phyloP scores from a whole-genome alignment of 1,140 invertebrate species.

The Philotrypesis tridentata region DNA sequence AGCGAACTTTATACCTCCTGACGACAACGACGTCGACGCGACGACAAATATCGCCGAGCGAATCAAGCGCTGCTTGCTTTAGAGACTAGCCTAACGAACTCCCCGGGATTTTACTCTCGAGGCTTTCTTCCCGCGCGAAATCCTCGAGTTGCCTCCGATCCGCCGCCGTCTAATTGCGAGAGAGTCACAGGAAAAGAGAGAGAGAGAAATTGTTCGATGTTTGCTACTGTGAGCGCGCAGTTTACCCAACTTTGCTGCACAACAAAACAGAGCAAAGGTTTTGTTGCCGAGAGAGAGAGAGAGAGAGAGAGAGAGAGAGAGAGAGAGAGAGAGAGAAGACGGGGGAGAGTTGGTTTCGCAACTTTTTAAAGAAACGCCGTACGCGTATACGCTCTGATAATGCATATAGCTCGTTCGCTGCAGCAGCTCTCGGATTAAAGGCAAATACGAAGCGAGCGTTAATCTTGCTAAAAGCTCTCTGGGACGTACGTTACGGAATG shows the following conservation, averaged over 20 bases:
- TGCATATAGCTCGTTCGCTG: too few relatives aligned
- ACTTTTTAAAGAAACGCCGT: neutral
- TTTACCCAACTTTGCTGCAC: constrained; percentile 5
- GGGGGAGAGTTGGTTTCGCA: too few relatives aligned
- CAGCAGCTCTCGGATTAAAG: neutral
- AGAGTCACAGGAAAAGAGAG: neutral
- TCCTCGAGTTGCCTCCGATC: neutral
- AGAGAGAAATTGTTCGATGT: constrained; percentile 41
- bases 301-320: too few relatives aligned
- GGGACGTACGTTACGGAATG: too few relatives aligned
- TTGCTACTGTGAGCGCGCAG: constrained; percentile 11
- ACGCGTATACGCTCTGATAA: too few relatives aligned
- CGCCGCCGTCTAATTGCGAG: constrained; percentile 29
- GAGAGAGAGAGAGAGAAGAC: too few relatives aligned
- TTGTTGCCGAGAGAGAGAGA: too few relatives aligned
- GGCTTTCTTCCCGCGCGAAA: constrained; percentile 10
- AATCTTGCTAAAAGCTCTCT: neutral
- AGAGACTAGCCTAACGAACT: constrained; percentile 31
- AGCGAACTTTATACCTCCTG: constrained; percentile 4
- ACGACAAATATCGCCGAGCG: constrained; percentile 31
- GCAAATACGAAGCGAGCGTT: neutral
- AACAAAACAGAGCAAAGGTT: neutral
- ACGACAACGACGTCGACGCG: constrained; percentile 1
- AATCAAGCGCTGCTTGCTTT: constrained; percentile 11
- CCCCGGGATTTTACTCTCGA: constrained; percentile 1